These are phyloP conservation scores for Amorpha juglandis DNA, from an alignment of 2,888 invertebrate genomes.

Conservation along the genomic window DNA sequence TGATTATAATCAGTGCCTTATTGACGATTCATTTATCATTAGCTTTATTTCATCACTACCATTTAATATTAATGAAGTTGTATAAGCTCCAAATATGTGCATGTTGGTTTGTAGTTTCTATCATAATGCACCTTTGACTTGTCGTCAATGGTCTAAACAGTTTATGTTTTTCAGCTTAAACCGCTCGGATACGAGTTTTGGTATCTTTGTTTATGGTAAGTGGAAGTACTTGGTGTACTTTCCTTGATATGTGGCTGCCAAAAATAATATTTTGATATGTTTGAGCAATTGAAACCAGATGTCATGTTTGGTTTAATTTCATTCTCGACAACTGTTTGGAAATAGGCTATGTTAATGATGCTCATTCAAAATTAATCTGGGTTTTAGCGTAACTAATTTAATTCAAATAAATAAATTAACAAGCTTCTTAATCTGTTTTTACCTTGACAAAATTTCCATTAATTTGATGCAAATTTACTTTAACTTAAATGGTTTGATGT, in stretches of 20 bases:
- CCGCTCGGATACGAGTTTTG: constrained; percentile 80
- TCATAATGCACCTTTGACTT: constrained; percentile 47
- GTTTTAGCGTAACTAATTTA: not conserved
- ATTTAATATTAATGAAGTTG: constrained; percentile 23
- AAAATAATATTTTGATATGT: constrained; percentile 43
- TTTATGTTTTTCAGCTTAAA: constrained; percentile 83
- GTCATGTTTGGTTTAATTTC: constrained; percentile 20
- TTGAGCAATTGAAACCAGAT: constrained; percentile 2
- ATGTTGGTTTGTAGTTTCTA: constrained; percentile 48
- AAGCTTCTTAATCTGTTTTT: not conserved
- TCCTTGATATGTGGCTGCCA: constrained; percentile 64
- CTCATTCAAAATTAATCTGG: constrained; percentile 8
- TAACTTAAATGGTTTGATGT: not conserved
- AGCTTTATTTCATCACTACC: constrained; percentile 13
- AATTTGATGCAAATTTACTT: not conserved
- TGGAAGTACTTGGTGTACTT: constrained; percentile 78
- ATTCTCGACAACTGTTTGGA: constrained; percentile 1
- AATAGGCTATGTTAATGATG: not conserved
- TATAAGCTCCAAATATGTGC: constrained; percentile 39
- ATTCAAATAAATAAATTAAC: not conserved
- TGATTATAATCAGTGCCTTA: constrained; percentile 14
- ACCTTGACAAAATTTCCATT: not conserved
- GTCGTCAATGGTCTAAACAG: constrained; percentile 65
- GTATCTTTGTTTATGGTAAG: constrained; percentile 79
- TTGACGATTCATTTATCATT: constrained; percentile 8